Conservation (phyloP, 2,888 invertebrate species). For the Timandra comae region DNA sequence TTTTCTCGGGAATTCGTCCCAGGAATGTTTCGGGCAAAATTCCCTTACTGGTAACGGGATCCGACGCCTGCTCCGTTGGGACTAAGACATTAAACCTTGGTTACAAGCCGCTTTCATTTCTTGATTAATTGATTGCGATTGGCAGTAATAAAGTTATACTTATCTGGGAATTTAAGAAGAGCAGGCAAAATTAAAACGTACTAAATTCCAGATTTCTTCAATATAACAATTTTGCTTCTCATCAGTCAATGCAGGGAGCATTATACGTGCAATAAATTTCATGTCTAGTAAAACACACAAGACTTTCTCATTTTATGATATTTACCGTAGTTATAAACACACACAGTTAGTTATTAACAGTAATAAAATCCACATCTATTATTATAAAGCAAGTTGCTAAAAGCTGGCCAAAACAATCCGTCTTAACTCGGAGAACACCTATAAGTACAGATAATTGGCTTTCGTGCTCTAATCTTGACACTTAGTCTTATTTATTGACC, state of each 20-base stretch:
- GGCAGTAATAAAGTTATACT: slow-evolving; percentile 5
- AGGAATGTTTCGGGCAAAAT: slow-evolving; percentile 61
- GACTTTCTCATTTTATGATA: slow-evolving; percentile 1
- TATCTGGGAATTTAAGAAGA: too few relatives aligned
- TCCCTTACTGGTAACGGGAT: slow-evolving; percentile 39
- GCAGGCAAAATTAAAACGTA: too few relatives aligned
- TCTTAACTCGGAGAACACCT: slow-evolving; percentile 20
- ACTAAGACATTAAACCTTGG: slow-evolving; percentile 68
- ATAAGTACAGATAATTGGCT: slow-evolving; percentile 42
- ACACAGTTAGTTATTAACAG: slow-evolving; percentile 3
- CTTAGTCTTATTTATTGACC: slow-evolving; percentile 12
- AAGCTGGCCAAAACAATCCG: slow-evolving; percentile 16
- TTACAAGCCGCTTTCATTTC: slow-evolving; percentile 31
- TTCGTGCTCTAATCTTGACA: slow-evolving; percentile 23
- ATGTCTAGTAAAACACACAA: slow-evolving; percentile 2
- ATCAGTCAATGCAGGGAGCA: too few relatives aligned
- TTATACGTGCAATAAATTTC: neutral
- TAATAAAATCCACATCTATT: too few relatives aligned
- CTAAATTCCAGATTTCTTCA: too few relatives aligned
- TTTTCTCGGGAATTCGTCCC: slow-evolving; percentile 59
- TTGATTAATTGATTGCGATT: slow-evolving; percentile 18
- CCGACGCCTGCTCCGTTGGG: slow-evolving; percentile 41
- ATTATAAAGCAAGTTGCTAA: slow-evolving; percentile 4
- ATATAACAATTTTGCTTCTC: too few relatives aligned
- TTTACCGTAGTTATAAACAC: too few relatives aligned